Evolutionary conservation across 2,888 invertebrate species (phyloP), one percentile per base, ranked within the genome.

Genomic region (Dermolepida albohirtum): DNA sequence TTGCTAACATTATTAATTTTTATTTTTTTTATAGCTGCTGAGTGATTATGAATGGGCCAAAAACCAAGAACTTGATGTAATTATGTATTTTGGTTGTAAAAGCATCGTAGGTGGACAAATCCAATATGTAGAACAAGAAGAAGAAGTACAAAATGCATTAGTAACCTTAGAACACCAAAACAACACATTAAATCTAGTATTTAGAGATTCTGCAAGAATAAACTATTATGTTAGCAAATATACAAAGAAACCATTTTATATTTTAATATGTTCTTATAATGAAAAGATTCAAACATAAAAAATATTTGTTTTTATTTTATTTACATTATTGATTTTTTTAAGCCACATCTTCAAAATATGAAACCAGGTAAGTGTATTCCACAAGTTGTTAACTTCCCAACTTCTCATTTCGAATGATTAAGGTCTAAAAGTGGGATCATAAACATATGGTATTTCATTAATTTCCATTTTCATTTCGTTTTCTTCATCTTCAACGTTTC

Each of bases 151-250:
- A 73, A 78, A 80, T 57, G 82, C 83, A 16, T 70, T 83, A 1
- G 79, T 92, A 39, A 86, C 88, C 1, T 84, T 92, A 69, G 88
- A 90, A 57, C 87, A 89, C 0, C 84, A 84, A 55, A 86, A 89
- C 79, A 92, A 93, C 84, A 86, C 89, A 52, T 83, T 92, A 11
- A 89, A 87, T 81, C 85, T 93, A 41, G 89, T 92, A 62, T 89
- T 87, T 75, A 85, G 87, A 59, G 86, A 86, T 68, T 87, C 86
- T 79, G 87, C 85, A 78, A 84, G 74, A 67, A 80, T 82, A 73
- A 81, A 81, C 8, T 80, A 79, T 74, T 80, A 82, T 74, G 78
- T 79, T 71, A 82, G 82, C 73, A 80, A 81, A 70, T 77, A 66
- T 39, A 66, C 69, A 22, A 12, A 52, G 12, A 12, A 49, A 49